Base-by-base conservation (phyloP, 2,888 invertebrate genomes). In the Eristalis intricaria region DNA sequence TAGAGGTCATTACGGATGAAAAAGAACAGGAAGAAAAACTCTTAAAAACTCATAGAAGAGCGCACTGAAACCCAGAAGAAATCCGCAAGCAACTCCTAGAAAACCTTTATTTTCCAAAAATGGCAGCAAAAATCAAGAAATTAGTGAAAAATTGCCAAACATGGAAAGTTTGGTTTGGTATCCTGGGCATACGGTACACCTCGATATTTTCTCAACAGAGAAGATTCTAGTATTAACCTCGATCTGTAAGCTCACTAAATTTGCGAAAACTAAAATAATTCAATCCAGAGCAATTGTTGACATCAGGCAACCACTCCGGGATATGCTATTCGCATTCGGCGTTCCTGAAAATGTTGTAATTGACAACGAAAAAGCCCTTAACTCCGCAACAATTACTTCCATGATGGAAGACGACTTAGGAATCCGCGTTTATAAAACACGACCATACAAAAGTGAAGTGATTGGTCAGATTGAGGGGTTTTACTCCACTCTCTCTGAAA, bases 101-200 rank as follows among this genome's bases (percentile, higher is more conserved):
- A 66, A 26, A 78, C 23, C 79, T 66, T 58, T 74, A 84, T 29
- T 78, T 78, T 40, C 78, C 84, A 13, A 66, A 64, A 68, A 84
- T 84, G 78, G 63, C 68, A 61, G 63, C 74, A 29, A 78, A 84
- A 22, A 68, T 78, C 23, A 84, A 79, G 58, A 40, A 58, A 65
- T 26, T 75, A 61, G 69, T 79, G 0, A 79, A 79, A 61, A 78
- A 75, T 43, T 79, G 84, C 65, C 40, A 29, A 64, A 75, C 58
- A 26, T 76, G 75, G 32, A 78, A 58, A n/a, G n/a, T n/a, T n/a
- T n/a, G n/a, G n/a, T n/a, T n/a, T n/a, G 13, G 64, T 19, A 19
- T 50, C 50, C 50, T 50, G 50, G 50, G 0, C 50, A n/a, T n/a
- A 32, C 32, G 10, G 1, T 19, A 19, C 50, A 50, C 8, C n/a